Evolutionary conservation across 1,140 invertebrate species (phyloP).

Genomic region (Babylonia areolata): DNA sequence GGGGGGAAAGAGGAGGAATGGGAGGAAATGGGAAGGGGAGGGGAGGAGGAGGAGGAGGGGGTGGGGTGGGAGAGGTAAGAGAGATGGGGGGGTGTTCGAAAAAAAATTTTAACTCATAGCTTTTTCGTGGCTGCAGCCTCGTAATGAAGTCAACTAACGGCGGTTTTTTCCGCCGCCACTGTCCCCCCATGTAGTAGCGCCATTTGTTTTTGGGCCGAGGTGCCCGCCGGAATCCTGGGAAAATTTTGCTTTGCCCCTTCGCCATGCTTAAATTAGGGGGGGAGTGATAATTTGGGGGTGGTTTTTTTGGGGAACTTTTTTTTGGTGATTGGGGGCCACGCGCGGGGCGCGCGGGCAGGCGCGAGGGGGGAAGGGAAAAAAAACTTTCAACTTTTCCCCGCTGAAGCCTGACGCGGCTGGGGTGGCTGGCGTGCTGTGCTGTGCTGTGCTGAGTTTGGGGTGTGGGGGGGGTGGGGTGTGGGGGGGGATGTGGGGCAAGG

Average conservation of each 20-base stretch:
- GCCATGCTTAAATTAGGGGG: conserved; percentile 19
- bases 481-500: background rate
- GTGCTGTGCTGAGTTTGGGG: background rate
- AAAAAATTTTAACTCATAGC: conserved; percentile 25
- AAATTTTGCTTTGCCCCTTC: conserved; percentile 13
- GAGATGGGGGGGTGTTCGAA: background rate
- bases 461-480: background rate
- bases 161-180: conserved; percentile 3
- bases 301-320: background rate
- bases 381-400: background rate
- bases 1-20: no score
- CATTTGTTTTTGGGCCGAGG: conserved; percentile 12
- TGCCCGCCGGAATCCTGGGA: conserved; percentile 25
- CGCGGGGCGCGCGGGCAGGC: background rate
- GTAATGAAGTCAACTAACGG: conserved; percentile 19
- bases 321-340: conserved; percentile 14
- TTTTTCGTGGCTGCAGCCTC: conserved; percentile 3
- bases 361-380: background rate
- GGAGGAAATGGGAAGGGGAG: no score
- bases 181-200: conserved; percentile 7
- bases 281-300: conserved; percentile 11
- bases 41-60: background rate
- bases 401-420: no score
- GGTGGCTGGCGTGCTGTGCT: background rate
- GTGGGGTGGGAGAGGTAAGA: background rate